Evolutionary conservation across 1,140 invertebrate genomes (phyloP).

Genomic region (Scaptodrosophila lebanonensis): DNA sequence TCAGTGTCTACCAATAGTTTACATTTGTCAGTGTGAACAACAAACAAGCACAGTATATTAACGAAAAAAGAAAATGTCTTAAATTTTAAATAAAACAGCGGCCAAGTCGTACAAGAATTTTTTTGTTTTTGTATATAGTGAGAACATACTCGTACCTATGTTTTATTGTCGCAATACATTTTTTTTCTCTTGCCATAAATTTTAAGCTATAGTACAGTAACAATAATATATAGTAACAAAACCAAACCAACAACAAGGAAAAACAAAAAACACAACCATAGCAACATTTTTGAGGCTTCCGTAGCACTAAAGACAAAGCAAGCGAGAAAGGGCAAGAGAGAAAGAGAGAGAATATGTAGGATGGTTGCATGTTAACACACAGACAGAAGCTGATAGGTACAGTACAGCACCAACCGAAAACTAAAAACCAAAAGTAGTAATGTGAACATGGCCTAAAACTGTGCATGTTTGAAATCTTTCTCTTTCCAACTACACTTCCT

Average conservation of each 20-base stretch:
- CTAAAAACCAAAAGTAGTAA: too few species aligned
- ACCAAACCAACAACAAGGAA: neutral
- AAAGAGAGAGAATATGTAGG: constrained; percentile 1
- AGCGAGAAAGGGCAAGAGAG: too few species aligned
- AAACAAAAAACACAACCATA: constrained; percentile 10
- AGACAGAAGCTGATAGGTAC: neutral
- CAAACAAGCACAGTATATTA: neutral
- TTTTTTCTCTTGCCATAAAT: constrained; percentile 43
- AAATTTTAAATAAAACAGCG: neutral
- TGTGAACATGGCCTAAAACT: too few species aligned
- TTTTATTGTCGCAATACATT: constrained; percentile 1
- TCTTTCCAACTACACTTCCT: too few species aligned
- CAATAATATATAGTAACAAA: neutral
- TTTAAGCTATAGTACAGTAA: constrained; percentile 53
- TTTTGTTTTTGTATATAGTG: constrained; percentile 33
- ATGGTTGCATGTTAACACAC: neutral
- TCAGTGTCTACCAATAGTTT: too few species aligned
- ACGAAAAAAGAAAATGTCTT: neutral
- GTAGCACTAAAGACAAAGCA: constrained; percentile 46
- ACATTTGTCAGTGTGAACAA: too few species aligned
- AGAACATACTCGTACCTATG: constrained; percentile 9
- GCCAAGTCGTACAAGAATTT: constrained; percentile 22
- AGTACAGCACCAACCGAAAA: constrained; percentile 10
- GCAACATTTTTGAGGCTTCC: constrained; percentile 44
- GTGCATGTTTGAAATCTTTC: too few species aligned